Base-by-base conservation (phyloP, 2,113 vertebrate species). In the Pelodiscus sinensis region DNA sequence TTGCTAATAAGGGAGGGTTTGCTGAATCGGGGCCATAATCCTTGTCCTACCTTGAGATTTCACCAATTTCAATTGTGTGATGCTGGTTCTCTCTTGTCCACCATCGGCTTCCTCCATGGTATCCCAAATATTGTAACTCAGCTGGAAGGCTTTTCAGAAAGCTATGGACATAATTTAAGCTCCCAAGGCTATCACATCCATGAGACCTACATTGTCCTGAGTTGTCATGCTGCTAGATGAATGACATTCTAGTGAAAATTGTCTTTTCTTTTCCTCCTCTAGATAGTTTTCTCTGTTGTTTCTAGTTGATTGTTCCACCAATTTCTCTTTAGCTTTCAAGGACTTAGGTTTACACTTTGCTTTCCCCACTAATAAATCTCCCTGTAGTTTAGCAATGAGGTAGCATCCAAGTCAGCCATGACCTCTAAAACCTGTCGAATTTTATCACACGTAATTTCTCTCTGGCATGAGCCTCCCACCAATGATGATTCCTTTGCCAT, bases 381-480 rank as follows among this genome's bases (percentile, higher is more conserved):
- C 79, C 71, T 18, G 62, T 52, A 77, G 62, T 79, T 95, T 89
- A 87, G 81, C 79, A 50, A 58, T 9, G 90, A 81, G 83, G 73
- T 52, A 55, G 85, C 79, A 85, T 80, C 93, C 44, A 56, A 31
- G 93, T 88, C 84, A 94, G 92, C 58, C 62, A 58, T 38, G 79
- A 55, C 77, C 77, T 50, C 77, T 50, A 81, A 91, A 96, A 83
- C 94, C 92, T 94, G 93, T 93, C 21, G 1, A 81, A 38, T 93
- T 96, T 93, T 95, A 71, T 92, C 92, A 77, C 89, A 19, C 50
- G 62, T 90, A n/a, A 86, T 94, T 95, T 96, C 94, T 95, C 95
- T 95, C 82, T 50, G 80, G 58, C 62, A 73, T 79, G 71, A 24
- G 22, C 81, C 87, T 92, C 78, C 56, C 90, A 0, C 29, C 89